phyloP scores from a whole-genome alignment of 2,888 invertebrate species.

The Antheraea assamensis region DNA sequence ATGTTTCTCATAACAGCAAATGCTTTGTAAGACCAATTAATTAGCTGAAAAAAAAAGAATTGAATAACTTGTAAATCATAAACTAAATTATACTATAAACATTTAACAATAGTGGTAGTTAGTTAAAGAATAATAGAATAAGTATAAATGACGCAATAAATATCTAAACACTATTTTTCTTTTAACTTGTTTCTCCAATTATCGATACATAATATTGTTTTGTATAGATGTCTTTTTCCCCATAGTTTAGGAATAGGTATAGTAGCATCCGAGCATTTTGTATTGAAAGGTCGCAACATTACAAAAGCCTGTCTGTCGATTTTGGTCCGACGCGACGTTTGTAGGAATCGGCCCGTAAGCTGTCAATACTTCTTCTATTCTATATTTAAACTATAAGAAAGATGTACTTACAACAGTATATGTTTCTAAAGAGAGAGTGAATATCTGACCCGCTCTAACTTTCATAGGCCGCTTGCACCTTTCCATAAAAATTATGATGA shows the following conservation, averaged over 20 bases:
- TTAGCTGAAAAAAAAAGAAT: constrained; percentile 64
- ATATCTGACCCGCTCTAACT: constrained; percentile 80
- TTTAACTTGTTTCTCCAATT: neutral
- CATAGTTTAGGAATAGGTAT: too few species aligned
- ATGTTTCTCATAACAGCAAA: constrained; percentile 77
- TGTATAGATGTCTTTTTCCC: too few species aligned
- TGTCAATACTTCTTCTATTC: neutral
- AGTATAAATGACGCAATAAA: neutral
- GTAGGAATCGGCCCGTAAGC: neutral
- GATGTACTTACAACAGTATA: constrained; percentile 72
- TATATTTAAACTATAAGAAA: neutral
- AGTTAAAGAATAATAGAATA: neutral
- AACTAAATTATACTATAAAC: neutral
- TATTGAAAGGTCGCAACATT: too few species aligned
- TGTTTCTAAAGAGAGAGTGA: constrained; percentile 75
- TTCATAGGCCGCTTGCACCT: constrained; percentile 76
- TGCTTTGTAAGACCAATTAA: constrained; percentile 79
- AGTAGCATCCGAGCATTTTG: too few species aligned
- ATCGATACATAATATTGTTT: too few species aligned
- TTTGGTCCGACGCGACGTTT: too few species aligned
- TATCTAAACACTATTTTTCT: neutral
- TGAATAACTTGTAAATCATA: neutral
- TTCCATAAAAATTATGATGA: constrained; percentile 72
- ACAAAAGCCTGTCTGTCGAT: too few species aligned
- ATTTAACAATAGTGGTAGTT: neutral